Conservation (phyloP, 2,888 invertebrate genomes). For the Conomelus anceps region DNA sequence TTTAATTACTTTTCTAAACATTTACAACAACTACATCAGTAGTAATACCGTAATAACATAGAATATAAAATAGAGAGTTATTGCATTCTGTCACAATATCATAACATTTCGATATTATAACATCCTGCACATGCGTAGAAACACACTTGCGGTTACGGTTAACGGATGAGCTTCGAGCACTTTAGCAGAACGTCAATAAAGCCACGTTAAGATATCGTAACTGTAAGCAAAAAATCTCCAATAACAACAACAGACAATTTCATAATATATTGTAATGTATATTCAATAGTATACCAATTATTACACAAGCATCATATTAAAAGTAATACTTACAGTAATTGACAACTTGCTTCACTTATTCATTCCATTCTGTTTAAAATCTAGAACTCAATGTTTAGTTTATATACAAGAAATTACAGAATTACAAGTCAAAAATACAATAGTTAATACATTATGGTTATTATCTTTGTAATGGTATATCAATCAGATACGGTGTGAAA, state of each 20-base stretch:
- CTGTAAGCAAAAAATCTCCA: too few species aligned
- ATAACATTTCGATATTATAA: too few species aligned
- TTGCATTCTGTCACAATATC: too few species aligned
- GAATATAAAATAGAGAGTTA: too few species aligned
- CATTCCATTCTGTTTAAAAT: neutral
- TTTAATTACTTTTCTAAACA: too few species aligned
- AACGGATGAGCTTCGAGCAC: too few species aligned
- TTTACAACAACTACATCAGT: too few species aligned
- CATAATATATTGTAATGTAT: neutral
- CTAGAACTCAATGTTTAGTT: neutral
- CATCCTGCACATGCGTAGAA: too few species aligned
- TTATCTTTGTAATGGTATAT: neutral
- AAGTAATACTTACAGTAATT: neutral
- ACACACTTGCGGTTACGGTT: too few species aligned
- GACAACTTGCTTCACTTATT: neutral
- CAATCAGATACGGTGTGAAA: neutral
- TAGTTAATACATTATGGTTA: neutral
- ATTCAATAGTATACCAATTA: neutral
- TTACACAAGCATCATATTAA: neutral
- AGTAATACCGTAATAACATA: too few species aligned
- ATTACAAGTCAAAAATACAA: neutral
- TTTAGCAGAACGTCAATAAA: too few species aligned
- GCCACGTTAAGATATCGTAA: too few species aligned
- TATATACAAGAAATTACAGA: neutral
- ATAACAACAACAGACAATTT: neutral